Base-by-base conservation (phyloP, 2,113 vertebrate species). In the Neodontobutis hainanensis region DNA sequence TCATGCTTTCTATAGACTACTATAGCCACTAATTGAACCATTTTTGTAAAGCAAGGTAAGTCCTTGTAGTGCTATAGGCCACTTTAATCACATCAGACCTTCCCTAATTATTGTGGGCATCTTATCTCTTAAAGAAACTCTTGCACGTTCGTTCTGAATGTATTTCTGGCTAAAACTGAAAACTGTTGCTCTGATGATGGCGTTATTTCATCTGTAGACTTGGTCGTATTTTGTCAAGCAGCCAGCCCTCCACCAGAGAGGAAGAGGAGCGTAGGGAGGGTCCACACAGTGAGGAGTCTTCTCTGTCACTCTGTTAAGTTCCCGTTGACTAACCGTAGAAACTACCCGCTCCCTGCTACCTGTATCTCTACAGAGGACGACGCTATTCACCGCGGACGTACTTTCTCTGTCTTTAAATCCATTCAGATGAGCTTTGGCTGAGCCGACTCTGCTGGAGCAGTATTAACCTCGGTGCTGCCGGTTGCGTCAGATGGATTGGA, bases 341-440 rank as follows among this genome's bases (percentile, higher is more conserved):
- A 58, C n/a, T 42, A 19, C 52, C 52, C 35, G 12, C 6, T 12
- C 8, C 34, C 4, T 4, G 11, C 44, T 78, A 82, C 80, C 74
- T 51, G 61, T 4, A 58, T 63, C 63, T 64, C 77, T 58, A 49
- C 40, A 11, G 36, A 58, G 65, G 68, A 57, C 60, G 53, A 65
- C 50, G 42, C 64, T 55, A 35, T 50, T 62, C 63, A 61, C 52
- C 27, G 50, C 34, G 27, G 50, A 52, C 50, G 50, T 52, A 60
- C 66, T 66, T 70, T 61, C 49, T 46, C 64, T 58, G 55, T 60
- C 68, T 68, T 43, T 66, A 83, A 90, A 89, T 84, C 87, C 85
- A 74, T 81, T 65, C 68, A 78, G 85, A 87, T 80, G 72, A 89
- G 83, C 83, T 86, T 81, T 81, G 68, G 74, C 64, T 88, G 61